Evolutionary conservation across 2,113 vertebrate species (phyloP), one percentile per base, ranked within the genome.

Genomic region (Thamnaconus septentrionalis): DNA sequence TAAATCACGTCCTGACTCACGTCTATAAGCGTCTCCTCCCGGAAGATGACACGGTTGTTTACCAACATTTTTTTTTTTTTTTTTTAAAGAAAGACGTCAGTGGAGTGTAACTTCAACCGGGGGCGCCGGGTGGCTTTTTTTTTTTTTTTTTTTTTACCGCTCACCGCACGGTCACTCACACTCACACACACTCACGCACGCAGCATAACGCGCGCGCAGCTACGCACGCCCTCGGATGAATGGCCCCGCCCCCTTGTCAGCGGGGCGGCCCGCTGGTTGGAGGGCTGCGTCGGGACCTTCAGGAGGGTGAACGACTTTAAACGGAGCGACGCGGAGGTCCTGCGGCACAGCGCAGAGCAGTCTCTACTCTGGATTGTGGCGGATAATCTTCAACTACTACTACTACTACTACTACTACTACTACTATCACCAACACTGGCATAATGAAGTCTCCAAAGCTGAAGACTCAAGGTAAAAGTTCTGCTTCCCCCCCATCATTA

Each of bases 401-500:
- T 31, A 31, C 18, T 31, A 31, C 18, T 31, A 31, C 18, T 31
- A 31, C 18, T 31, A 31, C 18, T 31, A 31, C 18, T 31, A 31
- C 18, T 31, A 31, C 18, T 31, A 31, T 31, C 18, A 31, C 54
- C n/a, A 1, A 11, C 4, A 61, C 53, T 68, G 57, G 18, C 64
- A 79, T 42, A 53, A 92, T 93, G 91, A 93, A 92, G 82, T 90
- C 91, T 60, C 90, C 90, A 43, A 91, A 91, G 55, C 63, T 89
- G 49, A 89, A 88, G 69, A 11, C 83, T 55, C 81, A 78, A 60
- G 85, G 79, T 82, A 80, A 81, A 70, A 57, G 18, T 31, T 31
- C 18, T 31, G 18, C 18, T 31, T n/a, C n/a, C 18, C 18, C 18
- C 18, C 18, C 18, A 31, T 31, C 18, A 31, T 31, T 31, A 31